phyloP scores from a whole-genome alignment of 2,888 invertebrate genomes.

The Heliconius charithonia region DNA sequence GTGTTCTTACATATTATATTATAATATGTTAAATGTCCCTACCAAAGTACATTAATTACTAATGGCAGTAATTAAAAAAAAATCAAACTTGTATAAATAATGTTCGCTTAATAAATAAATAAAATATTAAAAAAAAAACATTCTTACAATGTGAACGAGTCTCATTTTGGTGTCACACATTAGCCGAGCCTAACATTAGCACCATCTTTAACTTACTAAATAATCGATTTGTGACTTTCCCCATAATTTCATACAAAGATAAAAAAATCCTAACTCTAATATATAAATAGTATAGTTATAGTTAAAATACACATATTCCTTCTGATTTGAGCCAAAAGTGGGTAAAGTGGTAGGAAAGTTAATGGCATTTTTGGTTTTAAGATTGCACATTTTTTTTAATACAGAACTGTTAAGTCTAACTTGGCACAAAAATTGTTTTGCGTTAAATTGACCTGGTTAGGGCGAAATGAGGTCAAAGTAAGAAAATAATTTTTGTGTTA shows the following conservation, averaged over 20 bases:
- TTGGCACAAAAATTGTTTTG: conserved; percentile 70
- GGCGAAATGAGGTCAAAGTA: conserved; percentile 71
- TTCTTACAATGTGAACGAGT: conserved; percentile 79
- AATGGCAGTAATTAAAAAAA: conserved; percentile 80
- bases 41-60: conserved; percentile 74
- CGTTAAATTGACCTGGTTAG: conserved; percentile 70
- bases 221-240: conserved; percentile 82
- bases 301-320: conserved; percentile 74
- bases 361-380: conserved; percentile 83
- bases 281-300: conserved; percentile 79
- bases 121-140: conserved; percentile 72
- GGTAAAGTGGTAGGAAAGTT: conserved; percentile 74
- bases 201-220: conserved; percentile 80
- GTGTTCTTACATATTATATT: conserved; percentile 59
- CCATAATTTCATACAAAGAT: conserved; percentile 82
- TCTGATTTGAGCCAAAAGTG: conserved; percentile 82
- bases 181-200: conserved; percentile 82
- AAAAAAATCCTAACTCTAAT: conserved; percentile 82
- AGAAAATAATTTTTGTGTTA: conserved; percentile 72
- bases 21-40: conserved; percentile 56
- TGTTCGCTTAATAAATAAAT: conserved; percentile 78
- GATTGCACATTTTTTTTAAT: conserved; percentile 80
- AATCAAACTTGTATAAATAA: conserved; percentile 79
- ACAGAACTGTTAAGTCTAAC: conserved; percentile 73
- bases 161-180: conserved; percentile 83